Percentiles rank a stretch among this genome's conserved stretches.
Conservation (phyloP, 2,113 vertebrate genomes). For the Melospiza georgiana region DNA sequence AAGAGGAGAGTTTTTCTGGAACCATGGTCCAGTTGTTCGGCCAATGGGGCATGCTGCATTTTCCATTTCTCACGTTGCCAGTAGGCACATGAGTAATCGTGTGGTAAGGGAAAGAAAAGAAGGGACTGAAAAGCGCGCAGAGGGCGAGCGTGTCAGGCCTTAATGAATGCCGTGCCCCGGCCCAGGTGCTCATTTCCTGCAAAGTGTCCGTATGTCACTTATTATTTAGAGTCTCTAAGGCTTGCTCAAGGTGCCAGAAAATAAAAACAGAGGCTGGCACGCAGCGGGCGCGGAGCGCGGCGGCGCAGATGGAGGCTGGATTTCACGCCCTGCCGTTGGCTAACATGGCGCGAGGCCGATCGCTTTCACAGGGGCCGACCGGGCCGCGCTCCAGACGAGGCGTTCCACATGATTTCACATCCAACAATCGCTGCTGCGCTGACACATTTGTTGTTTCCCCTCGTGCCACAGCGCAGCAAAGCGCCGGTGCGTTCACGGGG, state of each 20-base stretch:
- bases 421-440: conserved; percentile 1
- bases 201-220: conserved; percentile 21
- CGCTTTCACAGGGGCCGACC: conserved; percentile 34
- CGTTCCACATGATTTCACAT: conserved; percentile 79
- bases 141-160: background rate
- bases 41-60: conserved; percentile 32
- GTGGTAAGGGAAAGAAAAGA: conserved; percentile 13
- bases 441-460: conserved; percentile 45
- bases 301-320: conserved; percentile 67
- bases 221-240: conserved; percentile 34
- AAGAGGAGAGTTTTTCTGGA: conserved; percentile 40
- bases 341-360: conserved; percentile 8
- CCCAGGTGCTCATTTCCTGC: conserved; percentile 60
- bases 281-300: conserved; percentile 26
- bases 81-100: conserved; percentile 37
- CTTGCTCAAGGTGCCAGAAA: conserved; percentile 61
- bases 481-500: background rate
- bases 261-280: conserved; percentile 63
- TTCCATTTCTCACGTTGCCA: conserved; percentile 38
- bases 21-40: conserved; percentile 52
- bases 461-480: conserved; percentile 27
- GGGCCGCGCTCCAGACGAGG: conserved; percentile 32
- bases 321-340: conserved; percentile 70
- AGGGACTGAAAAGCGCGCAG: background rate
- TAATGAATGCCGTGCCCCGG: conserved; percentile 19